Evolutionary conservation across 2,113 vertebrate species (phyloP).

Genomic region (Lipotes vexillifer): DNA sequence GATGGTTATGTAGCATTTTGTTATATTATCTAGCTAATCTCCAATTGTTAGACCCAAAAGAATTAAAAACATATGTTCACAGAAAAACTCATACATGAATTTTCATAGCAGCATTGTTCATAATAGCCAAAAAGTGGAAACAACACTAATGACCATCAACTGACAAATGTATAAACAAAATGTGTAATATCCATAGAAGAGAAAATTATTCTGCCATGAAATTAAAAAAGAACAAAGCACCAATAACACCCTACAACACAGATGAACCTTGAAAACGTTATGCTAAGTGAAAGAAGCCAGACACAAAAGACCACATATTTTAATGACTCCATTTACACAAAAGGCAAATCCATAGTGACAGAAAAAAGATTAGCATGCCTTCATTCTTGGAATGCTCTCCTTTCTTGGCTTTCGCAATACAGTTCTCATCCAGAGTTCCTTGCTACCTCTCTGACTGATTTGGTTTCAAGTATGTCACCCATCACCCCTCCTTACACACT

Average conservation of each 20-base stretch:
- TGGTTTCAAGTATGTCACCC: not conserved
- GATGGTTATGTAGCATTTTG: not conserved
- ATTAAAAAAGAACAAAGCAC: not conserved
- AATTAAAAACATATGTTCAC: constrained; percentile 34
- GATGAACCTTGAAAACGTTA: not conserved
- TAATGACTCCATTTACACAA: not conserved
- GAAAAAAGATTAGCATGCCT: not conserved
- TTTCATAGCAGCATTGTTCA: not conserved
- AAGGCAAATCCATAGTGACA: not conserved
- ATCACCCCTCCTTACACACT: not conserved
- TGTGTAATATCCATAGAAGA: not conserved
- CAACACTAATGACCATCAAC: not conserved
- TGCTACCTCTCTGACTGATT: not conserved
- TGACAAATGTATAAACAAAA: constrained; percentile 15
- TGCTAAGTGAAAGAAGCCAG: not conserved
- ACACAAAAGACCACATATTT: not conserved
- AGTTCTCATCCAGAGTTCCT: not conserved
- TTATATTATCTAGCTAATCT: constrained; percentile 21
- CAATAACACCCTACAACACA: not conserved
- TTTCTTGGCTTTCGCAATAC: not conserved
- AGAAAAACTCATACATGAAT: not conserved
- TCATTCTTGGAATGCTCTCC: not conserved
- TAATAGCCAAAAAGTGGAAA: not conserved
- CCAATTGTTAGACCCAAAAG: not conserved
- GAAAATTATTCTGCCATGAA: not conserved